phyloP scores from a whole-genome alignment of 2,113 vertebrate species.

The Lagopus leucura region DNA sequence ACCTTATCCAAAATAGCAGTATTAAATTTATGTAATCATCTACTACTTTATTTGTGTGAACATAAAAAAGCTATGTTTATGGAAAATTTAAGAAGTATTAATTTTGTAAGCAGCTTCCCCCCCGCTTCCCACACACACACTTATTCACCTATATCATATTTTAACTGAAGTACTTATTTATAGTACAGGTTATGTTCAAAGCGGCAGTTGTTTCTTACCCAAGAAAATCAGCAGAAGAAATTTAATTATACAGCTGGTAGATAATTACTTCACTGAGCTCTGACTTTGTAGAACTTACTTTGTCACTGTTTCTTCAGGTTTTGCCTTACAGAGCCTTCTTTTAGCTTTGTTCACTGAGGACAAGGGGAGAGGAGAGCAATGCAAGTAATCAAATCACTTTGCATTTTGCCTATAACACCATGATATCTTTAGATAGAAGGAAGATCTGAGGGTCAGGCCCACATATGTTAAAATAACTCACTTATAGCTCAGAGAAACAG shows the following conservation, averaged over 20 bases:
- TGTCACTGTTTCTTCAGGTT: neutral
- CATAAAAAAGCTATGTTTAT: neutral
- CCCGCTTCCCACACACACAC: rapidly evolving
- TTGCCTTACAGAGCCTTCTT: neutral
- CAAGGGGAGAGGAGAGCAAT: neutral
- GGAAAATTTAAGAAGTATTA: neutral
- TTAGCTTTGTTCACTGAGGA: neutral
- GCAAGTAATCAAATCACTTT: neutral
- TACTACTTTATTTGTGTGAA: neutral
- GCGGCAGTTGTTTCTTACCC: neutral
- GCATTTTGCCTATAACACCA: neutral
- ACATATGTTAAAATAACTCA: neutral
- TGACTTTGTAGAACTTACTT: neutral
- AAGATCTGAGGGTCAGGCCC: neutral
- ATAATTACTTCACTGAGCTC: neutral
- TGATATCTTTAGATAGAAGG: neutral
- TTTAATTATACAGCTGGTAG: neutral
- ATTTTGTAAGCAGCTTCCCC: neutral
- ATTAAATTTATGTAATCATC: neutral
- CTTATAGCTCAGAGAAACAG: neutral
- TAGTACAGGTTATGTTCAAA: neutral
- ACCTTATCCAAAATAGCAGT: neutral
- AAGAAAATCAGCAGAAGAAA: neutral
- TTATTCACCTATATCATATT: neutral
- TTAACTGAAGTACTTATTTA: neutral